Conservation (phyloP, 2,797 vertebrate species). For the Hirundo rustica region DNA sequence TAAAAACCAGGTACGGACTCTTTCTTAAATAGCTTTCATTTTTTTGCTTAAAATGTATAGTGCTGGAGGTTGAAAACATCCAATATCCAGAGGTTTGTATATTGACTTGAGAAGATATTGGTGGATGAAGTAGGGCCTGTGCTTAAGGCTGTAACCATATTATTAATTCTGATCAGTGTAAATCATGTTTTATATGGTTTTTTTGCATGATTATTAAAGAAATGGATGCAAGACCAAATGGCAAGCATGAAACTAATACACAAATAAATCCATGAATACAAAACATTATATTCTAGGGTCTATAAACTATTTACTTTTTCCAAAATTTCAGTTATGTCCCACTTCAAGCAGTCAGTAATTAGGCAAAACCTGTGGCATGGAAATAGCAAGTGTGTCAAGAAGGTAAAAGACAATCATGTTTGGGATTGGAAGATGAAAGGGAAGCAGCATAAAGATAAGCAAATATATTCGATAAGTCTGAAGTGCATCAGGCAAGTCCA, state of each 20-base stretch:
- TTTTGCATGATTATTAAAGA: neutral
- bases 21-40: neutral
- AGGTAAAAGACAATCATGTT: neutral
- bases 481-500: neutral
- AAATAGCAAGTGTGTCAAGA: neutral
- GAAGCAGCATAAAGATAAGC: neutral
- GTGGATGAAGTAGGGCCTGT: neutral
- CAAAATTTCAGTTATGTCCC: neutral
- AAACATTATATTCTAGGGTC: neutral
- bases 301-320: neutral
- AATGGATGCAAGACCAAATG: neutral
- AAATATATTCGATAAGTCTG: neutral
- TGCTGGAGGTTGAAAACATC: neutral
- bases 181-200: neutral
- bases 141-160: neutral
- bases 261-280: neutral
- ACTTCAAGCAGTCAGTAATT: neutral
- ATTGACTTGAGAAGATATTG: neutral
- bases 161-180: neutral
- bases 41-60: neutral
- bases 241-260: neutral
- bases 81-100: neutral
- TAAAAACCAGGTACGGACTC: neutral
- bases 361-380: neutral
- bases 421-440: neutral